Base-by-base conservation (phyloP, 2,113 vertebrate genomes). In the Tretioscincus oriximinensis region DNA sequence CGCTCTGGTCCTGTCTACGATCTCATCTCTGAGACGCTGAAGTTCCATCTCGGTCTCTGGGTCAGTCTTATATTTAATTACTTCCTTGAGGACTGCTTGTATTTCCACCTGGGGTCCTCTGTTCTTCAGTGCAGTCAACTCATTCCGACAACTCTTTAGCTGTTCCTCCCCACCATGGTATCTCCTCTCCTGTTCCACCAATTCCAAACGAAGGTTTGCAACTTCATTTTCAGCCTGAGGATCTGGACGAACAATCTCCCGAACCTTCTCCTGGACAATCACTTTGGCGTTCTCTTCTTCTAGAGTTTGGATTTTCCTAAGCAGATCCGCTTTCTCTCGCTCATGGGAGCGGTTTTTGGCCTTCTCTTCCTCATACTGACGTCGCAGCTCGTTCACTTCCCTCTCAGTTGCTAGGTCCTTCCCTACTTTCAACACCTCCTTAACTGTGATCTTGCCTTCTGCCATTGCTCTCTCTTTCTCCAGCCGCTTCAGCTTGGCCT, bases 51-150 rank as follows among this genome's bases (percentile, higher is more conserved):
- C 96, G 0, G 96, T 96, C 90, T 98, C 95, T 0, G 98, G 98
- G 87, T 99, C 98, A 0, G 94, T 98, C 83, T 97, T 99, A 88
- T 99, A 99, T 87, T 97, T 98, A 82, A 99, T 98, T 58, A 99
- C 97, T 86, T 99, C 98, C 88, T 99, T 99, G 35, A 98, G 98
- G 60, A 96, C 96, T 81, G 99, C 98, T 85, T 97, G 98, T 73
- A 97, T 87, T 87, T 99, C 97, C 21, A 99, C 93, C 87, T 97
- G 96, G 9, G 97, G 97, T 1, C 97, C 98, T 89, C 97, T 94
- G 89, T 96, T 95, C 82, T 77, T 95, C 24, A 99, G 92, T 73
- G 95, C 92, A 70, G 84, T 89, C 85, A 98, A 41, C 86, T 99
- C 98, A 0, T 94, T 95, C 83, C 96, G 94, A 69, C 97, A 93